Percentiles rank a stretch among this genome's conserved stretches.
phyloP scores from a whole-genome alignment of 1,140 invertebrate species.

The Brachionus plicatilis region DNA sequence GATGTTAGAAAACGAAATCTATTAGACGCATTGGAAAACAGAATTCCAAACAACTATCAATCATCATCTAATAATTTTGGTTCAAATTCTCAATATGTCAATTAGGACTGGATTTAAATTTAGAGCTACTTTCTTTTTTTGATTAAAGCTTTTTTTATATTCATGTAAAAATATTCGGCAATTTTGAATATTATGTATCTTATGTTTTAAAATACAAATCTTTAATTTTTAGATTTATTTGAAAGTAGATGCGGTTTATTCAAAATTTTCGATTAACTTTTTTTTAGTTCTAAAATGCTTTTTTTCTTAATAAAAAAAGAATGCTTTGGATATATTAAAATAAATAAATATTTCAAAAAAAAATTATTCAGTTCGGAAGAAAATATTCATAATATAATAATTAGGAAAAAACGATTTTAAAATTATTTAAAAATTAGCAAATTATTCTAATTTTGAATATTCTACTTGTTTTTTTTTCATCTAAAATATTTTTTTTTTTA shows the following conservation, averaged over 20 bases:
- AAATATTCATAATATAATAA: no score
- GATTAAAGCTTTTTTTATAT: background rate
- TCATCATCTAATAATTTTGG: conserved; percentile 36
- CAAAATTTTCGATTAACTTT: background rate
- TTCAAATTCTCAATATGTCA: conserved; percentile 6
- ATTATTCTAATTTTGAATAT: no score
- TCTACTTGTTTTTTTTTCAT: no score
- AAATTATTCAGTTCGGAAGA: no score
- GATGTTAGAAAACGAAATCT: background rate
- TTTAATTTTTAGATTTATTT: background rate
- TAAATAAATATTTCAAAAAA: no score
- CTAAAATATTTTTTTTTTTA: no score
- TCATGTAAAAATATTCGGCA: background rate
- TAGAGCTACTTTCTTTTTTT: background rate
- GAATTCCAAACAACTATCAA: background rate
- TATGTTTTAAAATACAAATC: background rate
- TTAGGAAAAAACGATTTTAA: no score
- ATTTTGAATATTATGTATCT: background rate
- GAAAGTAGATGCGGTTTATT: background rate
- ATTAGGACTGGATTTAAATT: background rate
- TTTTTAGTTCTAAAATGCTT: no score
- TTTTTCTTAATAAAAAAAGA: no score
- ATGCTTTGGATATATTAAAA: no score
- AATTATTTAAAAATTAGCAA: no score
- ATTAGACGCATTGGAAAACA: conserved; percentile 1